Evolutionary conservation across 35 echinoderm and acorn worm species (phyloP).

Genomic region (Apostichopus californicus): DNA sequence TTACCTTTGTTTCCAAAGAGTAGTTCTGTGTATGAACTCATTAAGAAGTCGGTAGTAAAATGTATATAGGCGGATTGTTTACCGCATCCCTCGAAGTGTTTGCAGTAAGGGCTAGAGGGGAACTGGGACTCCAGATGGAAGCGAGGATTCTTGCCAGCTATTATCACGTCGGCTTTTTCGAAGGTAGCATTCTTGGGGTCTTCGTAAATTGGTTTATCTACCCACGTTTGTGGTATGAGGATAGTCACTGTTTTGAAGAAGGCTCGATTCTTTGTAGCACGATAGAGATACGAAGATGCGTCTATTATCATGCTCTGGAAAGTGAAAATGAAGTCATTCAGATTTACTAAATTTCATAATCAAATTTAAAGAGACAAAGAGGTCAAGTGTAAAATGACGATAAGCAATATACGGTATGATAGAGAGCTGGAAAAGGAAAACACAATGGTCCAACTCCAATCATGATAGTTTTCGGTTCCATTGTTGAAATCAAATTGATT

Average conservation of each 20-base stretch:
- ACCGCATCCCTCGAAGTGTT: constrained; percentile 78
- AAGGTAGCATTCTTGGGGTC: constrained; percentile 59
- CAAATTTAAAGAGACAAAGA: no score
- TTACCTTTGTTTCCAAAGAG: constrained; percentile 61
- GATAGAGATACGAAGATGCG: constrained; percentile 68
- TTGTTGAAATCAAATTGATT: no score
- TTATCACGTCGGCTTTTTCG: constrained; percentile 78
- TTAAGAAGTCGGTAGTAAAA: constrained; percentile 63
- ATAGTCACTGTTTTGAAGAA: constrained; percentile 81
- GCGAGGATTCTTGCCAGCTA: constrained; percentile 65
- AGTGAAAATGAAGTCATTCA: neutral
- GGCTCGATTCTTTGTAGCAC: constrained; percentile 63
- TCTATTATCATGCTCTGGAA: constrained; percentile 72
- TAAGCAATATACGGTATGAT: no score
- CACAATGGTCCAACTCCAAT: no score
- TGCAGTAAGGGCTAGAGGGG: constrained; percentile 70
- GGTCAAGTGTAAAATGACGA: no score
- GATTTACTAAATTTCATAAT: neutral
- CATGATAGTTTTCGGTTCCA: no score
- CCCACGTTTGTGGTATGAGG: constrained; percentile 78
- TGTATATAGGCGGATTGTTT: constrained; percentile 75
- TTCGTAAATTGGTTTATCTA: constrained; percentile 30
- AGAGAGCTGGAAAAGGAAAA: no score
- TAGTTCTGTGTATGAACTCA: constrained; percentile 13
- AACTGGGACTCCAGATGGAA: constrained; percentile 37